Base-by-base conservation (phyloP, 2,888 invertebrate species). In the Agrilus cyanescens region DNA sequence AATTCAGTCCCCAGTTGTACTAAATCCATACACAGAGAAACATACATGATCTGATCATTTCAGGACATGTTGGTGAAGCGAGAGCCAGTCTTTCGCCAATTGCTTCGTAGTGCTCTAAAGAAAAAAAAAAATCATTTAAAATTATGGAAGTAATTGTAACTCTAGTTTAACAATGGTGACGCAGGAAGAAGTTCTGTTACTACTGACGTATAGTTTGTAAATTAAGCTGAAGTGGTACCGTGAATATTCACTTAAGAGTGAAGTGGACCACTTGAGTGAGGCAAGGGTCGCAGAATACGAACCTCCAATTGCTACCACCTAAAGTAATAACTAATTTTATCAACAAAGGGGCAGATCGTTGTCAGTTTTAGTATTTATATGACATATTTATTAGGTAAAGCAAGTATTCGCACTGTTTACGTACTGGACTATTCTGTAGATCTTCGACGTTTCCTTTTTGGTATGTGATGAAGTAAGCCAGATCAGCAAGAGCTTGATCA, bases 261-360 rank as follows among this genome's bases (percentile, higher is more conserved):
- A 20, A 78, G 51, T 0, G 77, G 78, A 7, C 73, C 78, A 43
- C 76, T 75, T 54, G 76, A 76, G 1, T 0, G 73, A 69, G 0
- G 75, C 78, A 69, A 78, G 67, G 44, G 66, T 71, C 39, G 74
- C 78, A 0, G 75, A 70, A 57, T 76, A 76, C 1, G 76, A 75
- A 29, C 75, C 76, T 0, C 78, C 78, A 16, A 76, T 70, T 10
- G 76, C 65, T 1, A 71, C 50, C 12, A 53, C 54, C 50, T 52
- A 34, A 32, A 43, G 43, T 18, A 38, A 34, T 34, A 33, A 37
- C 31, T 10, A 30, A 10, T 12, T 12, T 30, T 10, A 10, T 10
- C 8, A 30, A 30, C 12, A 10, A 30, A 30, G 31, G 8, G 12
- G 12, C 8, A 30, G 31, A 30, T 10, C 31, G 12, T 10, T 10